phyloP scores from a whole-genome alignment of 2,797 vertebrate genomes.

The Lindbergichthys nudifrons region DNA sequence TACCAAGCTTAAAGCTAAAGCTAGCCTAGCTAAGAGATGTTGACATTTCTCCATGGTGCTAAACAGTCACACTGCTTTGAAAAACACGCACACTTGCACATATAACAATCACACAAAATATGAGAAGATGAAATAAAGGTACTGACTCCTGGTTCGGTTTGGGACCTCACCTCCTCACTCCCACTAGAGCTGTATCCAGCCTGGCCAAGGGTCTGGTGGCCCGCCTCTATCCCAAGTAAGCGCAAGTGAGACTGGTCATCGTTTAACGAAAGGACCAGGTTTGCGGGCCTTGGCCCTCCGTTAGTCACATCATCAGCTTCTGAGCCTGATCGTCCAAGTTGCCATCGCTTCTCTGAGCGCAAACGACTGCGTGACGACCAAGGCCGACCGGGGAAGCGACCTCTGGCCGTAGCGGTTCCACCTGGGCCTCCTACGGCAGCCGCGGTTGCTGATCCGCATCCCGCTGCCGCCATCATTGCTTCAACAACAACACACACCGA shows the following conservation, averaged over 20 bases:
- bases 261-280: slow-evolving; percentile 85
- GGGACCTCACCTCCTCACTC: slow-evolving; percentile 88
- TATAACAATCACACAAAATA: slow-evolving; percentile 61
- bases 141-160: slow-evolving; percentile 81
- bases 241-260: slow-evolving; percentile 92
- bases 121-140: slow-evolving; percentile 76
- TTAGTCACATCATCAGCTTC: slow-evolving; percentile 84
- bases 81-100: slow-evolving; percentile 64
- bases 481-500: slow-evolving; percentile 89
- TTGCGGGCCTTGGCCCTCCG: slow-evolving; percentile 87
- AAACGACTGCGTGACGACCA: slow-evolving; percentile 88
- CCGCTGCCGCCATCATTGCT: slow-evolving; percentile 94
- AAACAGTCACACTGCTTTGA: slow-evolving; percentile 57
- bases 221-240: slow-evolving; percentile 89
- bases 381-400: slow-evolving; percentile 92
- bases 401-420: slow-evolving; percentile 87
- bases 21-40: slow-evolving; percentile 76
- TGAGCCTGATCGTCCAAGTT: slow-evolving; percentile 84
- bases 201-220: slow-evolving; percentile 88
- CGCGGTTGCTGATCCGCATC: slow-evolving; percentile 91
- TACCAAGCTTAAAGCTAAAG: slow-evolving; percentile 47
- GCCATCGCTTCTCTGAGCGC: slow-evolving; percentile 88
- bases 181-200: slow-evolving; percentile 90
- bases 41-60: slow-evolving; percentile 81
- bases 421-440: slow-evolving; percentile 89